Base-by-base conservation (phyloP, 2,113 vertebrate genomes). In the Heloderma charlesbogerti region DNA sequence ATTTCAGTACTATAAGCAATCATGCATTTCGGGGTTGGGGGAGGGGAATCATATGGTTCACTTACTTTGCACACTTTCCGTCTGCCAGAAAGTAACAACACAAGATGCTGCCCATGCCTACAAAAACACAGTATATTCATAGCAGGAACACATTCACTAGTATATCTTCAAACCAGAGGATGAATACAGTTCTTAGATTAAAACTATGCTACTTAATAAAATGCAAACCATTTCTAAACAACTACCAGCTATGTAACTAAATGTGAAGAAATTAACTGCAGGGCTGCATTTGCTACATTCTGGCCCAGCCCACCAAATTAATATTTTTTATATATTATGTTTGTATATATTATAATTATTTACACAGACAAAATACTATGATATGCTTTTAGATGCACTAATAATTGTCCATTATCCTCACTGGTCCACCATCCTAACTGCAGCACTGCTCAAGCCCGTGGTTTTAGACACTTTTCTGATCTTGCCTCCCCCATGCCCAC, bases 41-140 rank as follows among this genome's bases (percentile, higher is more conserved):
- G 84, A 87, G 45, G 25, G 71, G 66, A 54, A 18, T 79, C 87
- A 40, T 69, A 31, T 18, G 54, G 86, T 84, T 88, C 80, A 93
- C 98, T 96, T 96, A 99, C 98, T 98, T 97, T 95, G 96, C 98
- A 99, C 3, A 98, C 97, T 86, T 97, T 97, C 95, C 98, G 97
- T 91, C 92, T 98, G 85, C 98, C 98, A 91, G 97, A 98, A 74
- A 99, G 98, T 77, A 99, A 94, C 84, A 99, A 96, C 75, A 99
- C 91, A 91, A 99, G 97, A 88, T 99, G 98, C 72, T 99, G 99
- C 88, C 99, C 98, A 31, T 99, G 98, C 87, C 99, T 99, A 94
- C 93, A 69, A 96, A 95, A 96, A 95, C 63, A 88, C 37, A 69
- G 3, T 6, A 82, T 31, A 86, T 1, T 43, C 48, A 63, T 43